Base-by-base conservation (phyloP, 2,888 invertebrate genomes). In the Mechanitis messenoides region DNA sequence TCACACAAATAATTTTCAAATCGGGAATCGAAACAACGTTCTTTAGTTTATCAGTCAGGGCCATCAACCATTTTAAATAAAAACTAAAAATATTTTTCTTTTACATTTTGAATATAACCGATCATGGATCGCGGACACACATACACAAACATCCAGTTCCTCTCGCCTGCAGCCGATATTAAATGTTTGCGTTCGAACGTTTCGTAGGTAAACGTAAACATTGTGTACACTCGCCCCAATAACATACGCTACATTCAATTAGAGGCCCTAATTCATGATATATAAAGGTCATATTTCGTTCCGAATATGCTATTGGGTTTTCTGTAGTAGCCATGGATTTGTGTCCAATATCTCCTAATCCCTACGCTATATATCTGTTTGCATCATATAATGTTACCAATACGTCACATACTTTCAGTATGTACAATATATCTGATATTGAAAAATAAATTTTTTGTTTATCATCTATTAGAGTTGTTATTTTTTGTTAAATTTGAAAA, bases 151-250 rank as follows among this genome's bases (percentile, higher is more conserved):
- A 58, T 53, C 38, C 54, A 50, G 64, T 60, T 64, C 65, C 72
- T 69, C 69, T 70, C 76, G 77, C 79, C 71, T 64, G 64, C 62
- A 64, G 74, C 76, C 79, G 76, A 79, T 85, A 85, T 84, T 83
- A 83, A 83, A 85, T 84, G 84, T 85, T 85, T 84, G 78, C 83
- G 71, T 75, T 74, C 72, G 74, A 75, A 76, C 79, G 77, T 74
- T 66, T 72, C 71, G 70, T 76, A 80, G 79, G 80, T 79, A 78
- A 81, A 80, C 62, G 77, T 72, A 81, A 80, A 83, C 80, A 81
- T 77, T 75, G 68, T 71, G 58, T 61, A 61, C 53, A 58, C 56
- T 45, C 63, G 50, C 38, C 28, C 63, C 55, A 58, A 54, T 57
- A 62, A 56, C 59, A 12, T 50, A 50, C 47, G 55, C 11, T 47